Base-by-base conservation (phyloP, 2,797 vertebrate genomes). In the Limosa lapponica region DNA sequence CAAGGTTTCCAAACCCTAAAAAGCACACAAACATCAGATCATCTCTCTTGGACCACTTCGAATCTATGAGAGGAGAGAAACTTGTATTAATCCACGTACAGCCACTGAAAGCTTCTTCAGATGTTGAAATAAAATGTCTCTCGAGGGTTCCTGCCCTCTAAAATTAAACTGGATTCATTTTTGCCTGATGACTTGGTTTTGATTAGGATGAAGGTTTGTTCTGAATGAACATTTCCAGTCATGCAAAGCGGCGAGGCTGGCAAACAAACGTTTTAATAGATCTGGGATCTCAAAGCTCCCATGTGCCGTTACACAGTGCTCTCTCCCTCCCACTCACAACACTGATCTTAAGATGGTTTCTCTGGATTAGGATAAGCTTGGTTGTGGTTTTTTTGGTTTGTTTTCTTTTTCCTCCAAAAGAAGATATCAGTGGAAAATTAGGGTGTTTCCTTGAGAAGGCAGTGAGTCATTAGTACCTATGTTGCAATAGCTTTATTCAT, bases 381-480 rank as follows among this genome's bases (percentile, higher is more conserved):
- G 51, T 0, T 19, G 16, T 11, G 17, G 11, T 28, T 52, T 52
- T 30, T 30, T 30, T 52, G 24, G 48, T 51, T 28, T 52, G 28
- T 30, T 54, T 13, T 86, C 57, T 80, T 74, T 55, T 37, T 36
- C 4, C 61, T 58, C 37, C 15, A 34, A 16, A 84, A 88, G 51
- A 36, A 62, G 5, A 2, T 87, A 82, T 16, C 19, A 70, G 30
- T 86, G 87, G 79, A 90, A 94, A 88, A 86, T 72, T 8, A 87
- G 87, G 70, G 77, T 88, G 80, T 95, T 96, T 95, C 70, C 80
- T 69, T 94, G 87, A 80, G 89, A 90, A 94, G 77, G 48, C 22
- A 79, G 72, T 93, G 90, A 97, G 77, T 93, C 87, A 94, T 77
- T 44, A 37, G 36, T 59, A 89, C 28, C 24, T 84, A 6, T 72